Base-by-base conservation (phyloP, 2,113 vertebrate species). In the Emydura subglobosa region DNA sequence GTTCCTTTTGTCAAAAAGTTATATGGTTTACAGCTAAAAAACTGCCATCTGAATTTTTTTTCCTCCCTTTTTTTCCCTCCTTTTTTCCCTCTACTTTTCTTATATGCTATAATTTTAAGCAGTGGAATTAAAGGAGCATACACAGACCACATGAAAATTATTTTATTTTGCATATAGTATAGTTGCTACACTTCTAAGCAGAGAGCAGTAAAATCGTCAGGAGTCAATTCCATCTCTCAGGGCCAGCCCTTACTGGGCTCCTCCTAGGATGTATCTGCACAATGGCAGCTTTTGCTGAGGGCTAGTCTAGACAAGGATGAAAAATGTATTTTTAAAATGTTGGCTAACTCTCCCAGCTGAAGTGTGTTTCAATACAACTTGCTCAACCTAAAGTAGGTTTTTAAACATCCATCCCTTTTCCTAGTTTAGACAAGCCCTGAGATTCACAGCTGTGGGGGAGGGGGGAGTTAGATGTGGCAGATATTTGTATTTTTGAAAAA, bases 21-120 rank as follows among this genome's bases (percentile, higher is more conserved):
- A 4, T 24, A 14, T 2, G 4, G 79, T 72, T 65, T 34, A 0
- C 34, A 0, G 0, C 13, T 42, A 24, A 50, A 51, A 13, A n/a
- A 51, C 19, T 79, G 34, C 5, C 14, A 39, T 34, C 22, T 68
- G 61, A 50, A 29, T 19, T n/a, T 31, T 11, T 11, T 6, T 6
- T 27, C 12, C 10, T 29, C 27, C 29, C 25, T 29, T 11, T 68
- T 7, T 39, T 39, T 39, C 39, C 39, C 39, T 39, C 39, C 39
- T 39, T 39, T 39, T 39, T 39, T 39, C 39, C 39, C 17, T 22
- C 21, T 72, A 9, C 10, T 44, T 74, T 74, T 25, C n/a, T 25
- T 42, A 74, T 74, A 5, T 42, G 10, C 9, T 74, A 13, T 25
- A 74, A 22, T 24, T 25, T 39, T 74, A 44, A 74, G 39, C 19